These are phyloP conservation scores for Karalla daura DNA, from an alignment of 2,797 vertebrate species.

Conservation along the genomic window DNA sequence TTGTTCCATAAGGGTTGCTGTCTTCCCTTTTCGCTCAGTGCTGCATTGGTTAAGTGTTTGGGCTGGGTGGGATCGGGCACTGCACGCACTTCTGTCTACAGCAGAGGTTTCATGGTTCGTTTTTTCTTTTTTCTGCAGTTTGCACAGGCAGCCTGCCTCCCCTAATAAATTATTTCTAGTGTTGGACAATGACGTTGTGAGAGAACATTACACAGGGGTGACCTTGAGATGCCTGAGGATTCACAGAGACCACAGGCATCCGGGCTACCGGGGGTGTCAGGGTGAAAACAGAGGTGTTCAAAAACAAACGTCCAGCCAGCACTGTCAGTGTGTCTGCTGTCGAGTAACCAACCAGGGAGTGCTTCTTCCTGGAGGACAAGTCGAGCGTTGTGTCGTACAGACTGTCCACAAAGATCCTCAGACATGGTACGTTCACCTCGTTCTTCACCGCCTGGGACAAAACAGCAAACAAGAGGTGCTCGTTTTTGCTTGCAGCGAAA, in stretches of 20 bases:
- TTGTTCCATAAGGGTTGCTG: constrained; percentile 22
- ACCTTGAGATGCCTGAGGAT: constrained; percentile 58
- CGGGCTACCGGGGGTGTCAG: constrained; percentile 15
- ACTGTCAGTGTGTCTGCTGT: constrained; percentile 21
- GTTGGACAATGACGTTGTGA: constrained; percentile 11
- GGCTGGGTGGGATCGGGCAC: not conserved
- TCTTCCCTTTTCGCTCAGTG: constrained; percentile 39
- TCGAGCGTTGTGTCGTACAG: constrained; percentile 97
- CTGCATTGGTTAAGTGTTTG: constrained; percentile 13
- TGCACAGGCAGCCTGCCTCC: constrained; percentile 13
- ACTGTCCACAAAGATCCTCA: constrained; percentile 98
- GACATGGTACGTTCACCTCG: constrained; percentile 97
- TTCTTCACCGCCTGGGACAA: constrained; percentile 94
- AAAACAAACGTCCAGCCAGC: constrained; percentile 25
- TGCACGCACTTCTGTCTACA: not conserved
- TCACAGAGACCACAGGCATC: constrained; percentile 55
- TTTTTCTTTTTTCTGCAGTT: constrained; percentile 17
- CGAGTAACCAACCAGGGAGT: constrained; percentile 91
- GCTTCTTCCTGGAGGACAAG: constrained; percentile 97
- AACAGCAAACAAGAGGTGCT: constrained; percentile 1
- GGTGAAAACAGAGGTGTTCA: constrained; percentile 12
- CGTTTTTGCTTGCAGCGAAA: not conserved
- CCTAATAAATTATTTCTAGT: constrained; percentile 44
- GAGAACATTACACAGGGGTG: constrained; percentile 40
- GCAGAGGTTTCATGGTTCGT: constrained; percentile 6